These are phyloP conservation scores for Apodemus sylvaticus DNA, from an alignment of 2,113 vertebrate species.

Conservation along the genomic window DNA sequence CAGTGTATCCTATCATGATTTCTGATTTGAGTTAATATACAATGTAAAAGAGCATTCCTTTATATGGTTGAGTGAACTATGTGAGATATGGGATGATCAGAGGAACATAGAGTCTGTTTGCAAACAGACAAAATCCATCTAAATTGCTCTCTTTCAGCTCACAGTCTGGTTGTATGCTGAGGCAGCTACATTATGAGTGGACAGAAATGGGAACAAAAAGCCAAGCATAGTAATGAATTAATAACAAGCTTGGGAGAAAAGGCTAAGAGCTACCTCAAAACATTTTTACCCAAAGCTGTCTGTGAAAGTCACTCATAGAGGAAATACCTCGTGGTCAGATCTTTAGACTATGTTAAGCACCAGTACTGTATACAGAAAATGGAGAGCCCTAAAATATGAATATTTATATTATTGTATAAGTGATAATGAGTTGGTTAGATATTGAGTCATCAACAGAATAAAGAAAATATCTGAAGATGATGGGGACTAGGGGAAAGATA, in stretches of 20 bases:
- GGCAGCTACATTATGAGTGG: background rate
- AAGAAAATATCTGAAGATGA: background rate
- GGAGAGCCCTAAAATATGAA: background rate
- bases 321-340: background rate
- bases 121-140: background rate
- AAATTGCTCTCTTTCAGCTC: background rate
- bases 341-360: background rate
- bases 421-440: background rate
- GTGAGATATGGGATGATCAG: background rate
- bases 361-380: background rate
- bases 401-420: background rate
- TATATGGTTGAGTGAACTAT: background rate
- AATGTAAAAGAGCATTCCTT: background rate
- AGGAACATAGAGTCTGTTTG: background rate
- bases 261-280: background rate
- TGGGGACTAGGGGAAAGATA: background rate
- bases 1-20: background rate
- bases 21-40: background rate
- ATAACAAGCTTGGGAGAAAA: background rate
- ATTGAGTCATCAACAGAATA: background rate
- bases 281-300: background rate
- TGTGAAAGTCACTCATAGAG: background rate
- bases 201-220: background rate
- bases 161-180: background rate
- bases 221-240: background rate